Percentiles rank a stretch among this genome's conserved stretches.
These are phyloP conservation scores for Pelobates cultripes DNA, from an alignment of 2,797 vertebrate genomes.

Conservation along the genomic window DNA sequence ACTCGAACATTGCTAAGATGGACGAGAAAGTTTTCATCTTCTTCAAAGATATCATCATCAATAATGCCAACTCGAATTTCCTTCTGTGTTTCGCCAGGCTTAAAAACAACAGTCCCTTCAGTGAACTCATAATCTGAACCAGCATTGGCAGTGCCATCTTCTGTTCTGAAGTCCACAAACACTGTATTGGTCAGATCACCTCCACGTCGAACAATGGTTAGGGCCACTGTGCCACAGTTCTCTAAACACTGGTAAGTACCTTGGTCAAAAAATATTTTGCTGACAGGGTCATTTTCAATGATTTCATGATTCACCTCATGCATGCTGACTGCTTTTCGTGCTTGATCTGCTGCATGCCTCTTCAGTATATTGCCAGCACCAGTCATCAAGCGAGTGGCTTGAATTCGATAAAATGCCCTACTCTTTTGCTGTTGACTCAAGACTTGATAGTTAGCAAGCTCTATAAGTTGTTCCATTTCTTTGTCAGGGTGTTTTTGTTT, in stretches of 20 bases:
- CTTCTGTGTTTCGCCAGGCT: slow-evolving; percentile 88
- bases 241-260: slow-evolving; percentile 91
- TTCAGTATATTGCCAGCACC: slow-evolving; percentile 91
- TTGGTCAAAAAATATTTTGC: slow-evolving; percentile 89
- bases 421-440: slow-evolving; percentile 93
- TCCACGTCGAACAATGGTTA: slow-evolving; percentile 84
- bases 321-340: slow-evolving; percentile 84
- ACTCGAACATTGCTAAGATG: slow-evolving; percentile 87
- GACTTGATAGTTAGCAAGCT: slow-evolving; percentile 90
- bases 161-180: slow-evolving; percentile 86
- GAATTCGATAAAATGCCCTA: slow-evolving; percentile 91
- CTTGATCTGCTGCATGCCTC: slow-evolving; percentile 88
- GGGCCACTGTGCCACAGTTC: slow-evolving; percentile 88
- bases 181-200: slow-evolving; percentile 82
- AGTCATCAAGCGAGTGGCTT: slow-evolving; percentile 90
- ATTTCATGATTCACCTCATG: slow-evolving; percentile 81
- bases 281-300: slow-evolving; percentile 74
- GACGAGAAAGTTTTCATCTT: slow-evolving; percentile 93
- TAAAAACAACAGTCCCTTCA: slow-evolving; percentile 84
- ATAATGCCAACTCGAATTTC: slow-evolving; percentile 90
- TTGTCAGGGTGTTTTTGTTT: slow-evolving; percentile 94
- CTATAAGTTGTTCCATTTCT: slow-evolving; percentile 88
- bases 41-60: slow-evolving; percentile 95
- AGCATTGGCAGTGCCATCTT: slow-evolving; percentile 91
- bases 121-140: slow-evolving; percentile 91